Base-by-base conservation (phyloP, 2,797 vertebrate species). In the Urosaurus nigricauda region DNA sequence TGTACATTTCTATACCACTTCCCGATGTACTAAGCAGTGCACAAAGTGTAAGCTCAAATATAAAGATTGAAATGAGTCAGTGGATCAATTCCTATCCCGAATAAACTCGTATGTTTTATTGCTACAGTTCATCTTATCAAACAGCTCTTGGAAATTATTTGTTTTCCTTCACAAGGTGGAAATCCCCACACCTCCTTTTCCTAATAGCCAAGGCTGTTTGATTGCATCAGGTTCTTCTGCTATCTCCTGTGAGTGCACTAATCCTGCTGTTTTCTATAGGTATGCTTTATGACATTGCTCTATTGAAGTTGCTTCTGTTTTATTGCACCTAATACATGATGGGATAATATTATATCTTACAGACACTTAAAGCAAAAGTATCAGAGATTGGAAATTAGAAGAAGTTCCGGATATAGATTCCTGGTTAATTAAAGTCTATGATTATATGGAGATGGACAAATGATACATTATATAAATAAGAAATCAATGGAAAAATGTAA, bases 111-210 rank as follows among this genome's bases (percentile, higher is more conserved):
- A 16, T 40, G 37, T 17, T 70, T 35, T 3, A 58, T 43, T 78
- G 17, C 17, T 40, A 7, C 81, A 78, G 35, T 11, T 0, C 60
- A 13, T 32, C 58, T 74, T 87, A 74, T 77, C 65, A 87, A 80
- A 71, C n/a, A 14, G 16, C 3, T 58, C 65, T 83, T 88, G 43
- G 35, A 83, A 78, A 32, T 43, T 37, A 40, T 87, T 87, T 87
- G 60, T 71, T 84, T 71, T 88, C n/a, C 84, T 70, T 68, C 43
- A 35, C 63, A 29, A 29, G 35, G 26, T 88, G 47, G 74, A 88
- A 88, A 71, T 68, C 19, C 32, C 51, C 65, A 79, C 14, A 51
- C 60, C 63, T 79, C 63, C 63, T 68, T 79, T 65, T 68, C 75
- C 60, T 58, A 58, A 35, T 56, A 43, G 75, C 63, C 74, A 79